Conservation (phyloP, 2,113 vertebrate genomes). For the Gymnobelideus leadbeateri region DNA sequence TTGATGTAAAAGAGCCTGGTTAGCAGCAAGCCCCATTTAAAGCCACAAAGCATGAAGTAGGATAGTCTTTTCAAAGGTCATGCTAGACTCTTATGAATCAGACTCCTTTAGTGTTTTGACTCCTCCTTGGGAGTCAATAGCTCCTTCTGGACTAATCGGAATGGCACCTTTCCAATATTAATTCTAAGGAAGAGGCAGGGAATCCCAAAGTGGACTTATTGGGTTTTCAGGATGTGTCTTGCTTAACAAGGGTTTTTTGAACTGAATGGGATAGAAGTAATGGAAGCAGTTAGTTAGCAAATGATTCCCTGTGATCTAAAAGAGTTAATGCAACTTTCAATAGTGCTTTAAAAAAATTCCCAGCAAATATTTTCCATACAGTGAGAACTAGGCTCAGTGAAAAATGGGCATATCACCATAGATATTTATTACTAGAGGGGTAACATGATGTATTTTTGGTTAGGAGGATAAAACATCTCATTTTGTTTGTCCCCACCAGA, state of each 20-base stretch:
- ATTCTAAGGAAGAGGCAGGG: slow-evolving; percentile 15
- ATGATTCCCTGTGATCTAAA: neutral
- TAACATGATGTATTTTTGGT: neutral
- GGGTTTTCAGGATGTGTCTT: neutral
- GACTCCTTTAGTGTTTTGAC: neutral
- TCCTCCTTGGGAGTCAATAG: neutral
- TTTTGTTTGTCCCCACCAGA: slow-evolving; percentile 35
- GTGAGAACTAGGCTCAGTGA: neutral
- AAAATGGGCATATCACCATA: neutral
- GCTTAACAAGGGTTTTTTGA: neutral
- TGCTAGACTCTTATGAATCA: slow-evolving; percentile 7
- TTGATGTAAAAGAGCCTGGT: neutral
- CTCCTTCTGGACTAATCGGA: slow-evolving; percentile 16
- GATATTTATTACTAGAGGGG: neutral
- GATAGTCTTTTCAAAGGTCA: slow-evolving; percentile 6
- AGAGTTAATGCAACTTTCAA: neutral
- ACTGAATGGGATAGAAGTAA: neutral
- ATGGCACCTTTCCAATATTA: neutral
- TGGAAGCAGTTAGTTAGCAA: neutral
- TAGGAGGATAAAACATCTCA: neutral
- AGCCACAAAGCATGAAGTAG: slow-evolving; percentile 23
- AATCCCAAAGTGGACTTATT: slow-evolving; percentile 4
- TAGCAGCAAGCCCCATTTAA: neutral
- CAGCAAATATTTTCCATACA: neutral
- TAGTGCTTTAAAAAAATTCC: neutral